Base-by-base conservation (phyloP, 2,113 vertebrate species). In the Scomber japonicus region DNA sequence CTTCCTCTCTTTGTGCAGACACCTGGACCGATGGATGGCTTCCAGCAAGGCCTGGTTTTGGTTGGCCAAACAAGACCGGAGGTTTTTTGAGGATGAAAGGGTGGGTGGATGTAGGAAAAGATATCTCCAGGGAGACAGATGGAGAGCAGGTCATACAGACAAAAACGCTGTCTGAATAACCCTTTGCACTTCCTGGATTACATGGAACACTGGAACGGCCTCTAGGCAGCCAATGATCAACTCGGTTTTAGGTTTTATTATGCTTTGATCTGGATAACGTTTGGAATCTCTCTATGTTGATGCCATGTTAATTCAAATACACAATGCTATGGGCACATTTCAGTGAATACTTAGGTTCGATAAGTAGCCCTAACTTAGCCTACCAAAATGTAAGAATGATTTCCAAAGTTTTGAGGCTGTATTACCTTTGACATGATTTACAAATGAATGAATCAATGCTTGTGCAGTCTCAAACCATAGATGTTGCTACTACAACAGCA, bases 11-110 rank as follows among this genome's bases (percentile, higher is more conserved):
- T 66, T 67, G 68, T 54, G 19, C 24, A 5, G 62, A 61, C 74
- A 73, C 74, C 68, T 67, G 69, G 62, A 30, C 24, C 0, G 2
- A 27, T 46, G 66, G 60, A 27, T 54, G 1, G 16, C 21, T 54
- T 75, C 67, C 61, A 78, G 55, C 54, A 31, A 31, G 30, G 35
- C 17, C 48, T 59, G 46, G 62, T 73, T 79, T 72, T 49, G 35
- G 24, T 81, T 49, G 62, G 66, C 55, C 31, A 56, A 44, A 60
- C 56, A 48, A 35, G 46, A 77, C 45, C 17, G 27, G 30, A 68
- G 67, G 30, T 76, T 19, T 59, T 67, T 76, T 69, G 57, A 69
- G 59, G 44, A 72, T 65, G 45, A 48, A 70, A 49, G 40, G 5
- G 44, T 57, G 57, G 64, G 44, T 56, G 27, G 55, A 55, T 24